phyloP scores from a whole-genome alignment of 2,797 vertebrate species.

The Parotocinclus haroldoi region DNA sequence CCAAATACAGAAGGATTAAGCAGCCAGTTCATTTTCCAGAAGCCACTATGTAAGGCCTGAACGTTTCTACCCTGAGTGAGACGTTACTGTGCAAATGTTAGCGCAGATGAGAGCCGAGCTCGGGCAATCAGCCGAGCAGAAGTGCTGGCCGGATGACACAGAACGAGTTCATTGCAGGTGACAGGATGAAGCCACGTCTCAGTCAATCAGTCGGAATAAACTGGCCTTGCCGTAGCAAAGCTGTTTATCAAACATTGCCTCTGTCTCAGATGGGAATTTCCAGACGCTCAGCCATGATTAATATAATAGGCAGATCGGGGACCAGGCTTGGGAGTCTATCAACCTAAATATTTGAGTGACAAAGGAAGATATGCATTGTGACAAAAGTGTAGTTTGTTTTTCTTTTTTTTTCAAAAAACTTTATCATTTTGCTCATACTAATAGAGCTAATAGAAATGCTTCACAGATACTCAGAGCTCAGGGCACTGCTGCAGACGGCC shows the following conservation, averaged over 20 bases:
- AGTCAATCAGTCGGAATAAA: constrained; percentile 41
- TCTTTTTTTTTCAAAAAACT: constrained; percentile 16
- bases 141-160: constrained; percentile 19
- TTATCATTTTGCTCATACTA: background rate
- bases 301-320: constrained; percentile 41
- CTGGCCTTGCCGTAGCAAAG: constrained; percentile 21
- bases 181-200: constrained; percentile 39
- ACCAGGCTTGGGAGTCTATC: constrained; percentile 29
- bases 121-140: constrained; percentile 22
- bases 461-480: background rate
- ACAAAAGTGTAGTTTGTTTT: constrained; percentile 51
- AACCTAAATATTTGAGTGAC: constrained; percentile 48
- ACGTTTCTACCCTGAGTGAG: background rate
- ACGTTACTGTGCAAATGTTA: constrained; percentile 1
- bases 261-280: constrained; percentile 38
- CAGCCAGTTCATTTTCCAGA: no score
- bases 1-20: no score
- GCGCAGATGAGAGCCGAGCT: constrained; percentile 6
- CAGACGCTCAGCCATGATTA: constrained; percentile 37
- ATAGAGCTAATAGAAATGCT: constrained; percentile 8
- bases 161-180: constrained; percentile 45
- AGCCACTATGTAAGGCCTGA: no score
- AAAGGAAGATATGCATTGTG: constrained; percentile 50
- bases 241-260: constrained; percentile 48
- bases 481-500: background rate